A percentile compares a stretch with the other conserved stretches of the same genome.
phyloP scores from a whole-genome alignment of 1,140 invertebrate genomes.

The Drosophila gunungcola region DNA sequence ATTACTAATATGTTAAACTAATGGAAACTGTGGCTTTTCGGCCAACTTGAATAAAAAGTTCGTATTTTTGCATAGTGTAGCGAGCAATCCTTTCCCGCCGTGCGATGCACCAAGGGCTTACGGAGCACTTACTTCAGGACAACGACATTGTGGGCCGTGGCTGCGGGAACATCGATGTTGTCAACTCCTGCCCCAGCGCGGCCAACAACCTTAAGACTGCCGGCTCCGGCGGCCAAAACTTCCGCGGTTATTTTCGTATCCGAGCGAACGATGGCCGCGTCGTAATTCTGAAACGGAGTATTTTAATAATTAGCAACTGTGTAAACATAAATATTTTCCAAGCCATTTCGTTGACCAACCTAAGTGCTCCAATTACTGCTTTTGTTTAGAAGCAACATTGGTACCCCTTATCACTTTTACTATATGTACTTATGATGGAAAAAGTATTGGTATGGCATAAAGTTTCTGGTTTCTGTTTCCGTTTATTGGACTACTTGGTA shows the following conservation, averaged over 20 bases:
- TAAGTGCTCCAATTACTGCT: not conserved
- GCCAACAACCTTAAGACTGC: slow-evolving; percentile 93
- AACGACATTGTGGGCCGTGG: slow-evolving; percentile 93
- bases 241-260: slow-evolving; percentile 98
- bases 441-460: not conserved
- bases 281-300: slow-evolving; percentile 89
- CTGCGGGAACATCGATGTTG: slow-evolving; percentile 96
- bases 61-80: not conserved
- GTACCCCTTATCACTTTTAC: not conserved
- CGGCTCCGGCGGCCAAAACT: slow-evolving; percentile 91
- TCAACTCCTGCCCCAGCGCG: slow-evolving; percentile 98
- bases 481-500: not conserved
- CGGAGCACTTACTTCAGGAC: slow-evolving; percentile 95
- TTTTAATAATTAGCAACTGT: slow-evolving; percentile 18
- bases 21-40: too few relatives aligned
- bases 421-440: not conserved
- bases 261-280: slow-evolving; percentile 97
- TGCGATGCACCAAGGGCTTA: slow-evolving; percentile 20
- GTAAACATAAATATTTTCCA: slow-evolving; percentile 19
- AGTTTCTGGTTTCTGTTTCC: not conserved
- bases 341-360: not conserved
- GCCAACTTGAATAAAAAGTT: not conserved
- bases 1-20: too few relatives aligned
- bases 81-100: not conserved
- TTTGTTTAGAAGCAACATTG: not conserved